These are phyloP conservation scores for Istiophorus platypterus DNA, from an alignment of 2,113 vertebrate species.

Conservation along the genomic window DNA sequence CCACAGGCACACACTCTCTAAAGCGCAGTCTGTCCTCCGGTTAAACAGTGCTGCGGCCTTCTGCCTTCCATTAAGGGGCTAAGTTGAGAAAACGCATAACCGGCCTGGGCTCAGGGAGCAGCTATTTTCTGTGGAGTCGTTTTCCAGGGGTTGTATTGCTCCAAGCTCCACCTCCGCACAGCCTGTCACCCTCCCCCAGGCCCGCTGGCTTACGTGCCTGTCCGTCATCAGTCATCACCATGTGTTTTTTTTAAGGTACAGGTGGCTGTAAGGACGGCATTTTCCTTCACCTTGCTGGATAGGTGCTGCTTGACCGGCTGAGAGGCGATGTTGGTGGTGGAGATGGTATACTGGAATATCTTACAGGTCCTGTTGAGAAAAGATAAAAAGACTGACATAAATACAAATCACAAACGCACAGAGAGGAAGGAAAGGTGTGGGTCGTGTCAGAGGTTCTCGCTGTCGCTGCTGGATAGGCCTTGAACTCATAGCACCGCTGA, in stretches of 20 bases:
- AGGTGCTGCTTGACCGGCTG: slow-evolving; percentile 42
- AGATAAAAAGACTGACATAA: slow-evolving; percentile 25
- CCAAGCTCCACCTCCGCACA: slow-evolving; percentile 32
- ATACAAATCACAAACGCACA: slow-evolving; percentile 11
- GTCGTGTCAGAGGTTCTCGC: background rate
- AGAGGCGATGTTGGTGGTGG: slow-evolving; percentile 46
- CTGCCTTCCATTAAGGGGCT: slow-evolving; percentile 57
- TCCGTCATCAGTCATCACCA: slow-evolving; percentile 51
- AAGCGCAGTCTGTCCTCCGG: slow-evolving; percentile 50
- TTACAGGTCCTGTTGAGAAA: slow-evolving; percentile 76
- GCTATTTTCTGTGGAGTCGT: slow-evolving; percentile 43
- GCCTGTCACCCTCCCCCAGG: slow-evolving; percentile 11
- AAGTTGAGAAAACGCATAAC: slow-evolving; percentile 48
- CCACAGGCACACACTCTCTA: slow-evolving; percentile 52
- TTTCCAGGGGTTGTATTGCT: slow-evolving; percentile 45
- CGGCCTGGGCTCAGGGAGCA: slow-evolving; percentile 48
- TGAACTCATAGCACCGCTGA: background rate
- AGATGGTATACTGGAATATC: slow-evolving; percentile 58
- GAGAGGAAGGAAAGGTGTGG: background rate
- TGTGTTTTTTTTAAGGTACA: slow-evolving; percentile 29
- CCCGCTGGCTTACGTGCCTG: slow-evolving; percentile 25
- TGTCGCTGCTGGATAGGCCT: background rate
- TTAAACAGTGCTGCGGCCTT: slow-evolving; percentile 47
- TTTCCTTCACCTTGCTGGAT: slow-evolving; percentile 50
- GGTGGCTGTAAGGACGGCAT: slow-evolving; percentile 47